Evolutionary conservation across 1,140 invertebrate species (phyloP).

Genomic region (Pseudomyrmex gracilis): DNA sequence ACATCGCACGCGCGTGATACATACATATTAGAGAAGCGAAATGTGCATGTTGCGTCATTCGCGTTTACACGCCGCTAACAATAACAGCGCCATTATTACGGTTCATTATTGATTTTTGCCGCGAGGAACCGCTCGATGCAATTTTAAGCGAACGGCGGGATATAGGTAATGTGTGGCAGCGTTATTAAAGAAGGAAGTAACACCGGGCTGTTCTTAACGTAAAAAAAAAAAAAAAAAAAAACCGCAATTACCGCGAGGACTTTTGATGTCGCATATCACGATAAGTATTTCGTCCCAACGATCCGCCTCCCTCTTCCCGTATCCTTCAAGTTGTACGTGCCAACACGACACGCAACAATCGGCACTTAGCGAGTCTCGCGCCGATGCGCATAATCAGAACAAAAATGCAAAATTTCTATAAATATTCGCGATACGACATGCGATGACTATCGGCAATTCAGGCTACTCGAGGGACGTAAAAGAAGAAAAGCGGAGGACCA

Average conservation of each 20-base stretch:
- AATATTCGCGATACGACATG: slow-evolving; percentile 48
- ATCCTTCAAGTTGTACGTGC: background rate
- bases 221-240: slow-evolving; percentile 25
- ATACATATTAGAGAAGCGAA: background rate
- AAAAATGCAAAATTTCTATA: slow-evolving; percentile 60
- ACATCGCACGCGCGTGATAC: slow-evolving; percentile 37
- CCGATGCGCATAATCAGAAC: slow-evolving; percentile 52
- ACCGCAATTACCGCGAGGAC: slow-evolving; percentile 60
- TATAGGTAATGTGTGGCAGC: background rate
- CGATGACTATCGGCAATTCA: slow-evolving; percentile 65
- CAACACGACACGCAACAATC: slow-evolving; percentile 17
- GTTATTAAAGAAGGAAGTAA: slow-evolving; percentile 24
- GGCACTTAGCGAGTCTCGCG: background rate
- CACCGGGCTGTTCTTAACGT: background rate
- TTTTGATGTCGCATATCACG: slow-evolving; percentile 65
- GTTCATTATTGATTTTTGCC: slow-evolving; percentile 66
- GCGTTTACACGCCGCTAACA: slow-evolving; percentile 64
- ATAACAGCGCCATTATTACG: slow-evolving; percentile 66
- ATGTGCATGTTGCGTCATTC: slow-evolving; percentile 59
- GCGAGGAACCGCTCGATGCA: slow-evolving; percentile 41
- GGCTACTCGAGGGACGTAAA: slow-evolving; percentile 50
- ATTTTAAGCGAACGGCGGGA: slow-evolving; percentile 54
- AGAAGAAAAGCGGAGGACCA: slow-evolving; percentile 31
- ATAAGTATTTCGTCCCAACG: slow-evolving; percentile 39
- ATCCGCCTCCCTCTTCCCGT: background rate